A percentile compares a stretch with the other conserved stretches of the same genome.
These are phyloP conservation scores for Tetranychus truncatus DNA, from an alignment of 2,888 invertebrate genomes.

Conservation along the genomic window DNA sequence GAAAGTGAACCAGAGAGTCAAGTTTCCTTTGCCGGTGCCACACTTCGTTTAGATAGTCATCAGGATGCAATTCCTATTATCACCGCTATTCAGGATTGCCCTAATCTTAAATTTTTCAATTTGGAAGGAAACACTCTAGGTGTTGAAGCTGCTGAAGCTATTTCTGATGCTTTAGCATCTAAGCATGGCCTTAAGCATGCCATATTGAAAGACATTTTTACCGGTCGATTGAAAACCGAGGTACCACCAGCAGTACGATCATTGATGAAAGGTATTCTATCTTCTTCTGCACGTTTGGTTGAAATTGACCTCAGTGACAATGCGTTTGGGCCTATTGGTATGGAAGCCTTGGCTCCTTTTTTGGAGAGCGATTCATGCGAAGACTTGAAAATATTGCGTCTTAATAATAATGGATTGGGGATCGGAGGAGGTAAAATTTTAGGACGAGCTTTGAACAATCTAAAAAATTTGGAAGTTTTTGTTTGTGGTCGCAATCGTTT, in stretches of 20 bases:
- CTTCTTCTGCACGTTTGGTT: slow-evolving; percentile 55
- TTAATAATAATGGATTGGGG: slow-evolving; percentile 91
- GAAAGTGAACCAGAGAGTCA: slow-evolving; percentile 3
- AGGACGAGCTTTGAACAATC: slow-evolving; percentile 5
- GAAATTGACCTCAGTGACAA: slow-evolving; percentile 88
- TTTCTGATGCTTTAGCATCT: slow-evolving; percentile 55
- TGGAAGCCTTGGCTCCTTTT: slow-evolving; percentile 62
- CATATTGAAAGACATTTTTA: slow-evolving; percentile 90
- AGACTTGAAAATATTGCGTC: slow-evolving; percentile 54
- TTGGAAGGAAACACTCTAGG: slow-evolving; percentile 85
- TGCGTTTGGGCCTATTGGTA: slow-evolving; percentile 87
- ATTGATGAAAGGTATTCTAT: slow-evolving; percentile 46
- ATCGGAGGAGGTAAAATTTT: slow-evolving; percentile 57
- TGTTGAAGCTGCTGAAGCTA: slow-evolving; percentile 63
- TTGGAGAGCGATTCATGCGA: slow-evolving; percentile 66
- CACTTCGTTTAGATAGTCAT: slow-evolving; percentile 54
- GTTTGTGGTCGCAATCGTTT: slow-evolving; percentile 80
- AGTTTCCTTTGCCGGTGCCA: slow-evolving; percentile 61
- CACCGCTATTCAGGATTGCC: slow-evolving; percentile 51
- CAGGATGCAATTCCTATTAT: slow-evolving; percentile 56
- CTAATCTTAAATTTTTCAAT: slow-evolving; percentile 51
- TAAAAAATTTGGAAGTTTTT: slow-evolving; percentile 48
- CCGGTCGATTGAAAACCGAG: slow-evolving; percentile 79
- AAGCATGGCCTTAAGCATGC: slow-evolving; percentile 59
- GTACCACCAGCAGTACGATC: slow-evolving; percentile 72